Base-by-base conservation (phyloP, 2,113 vertebrate species). In the Steatornis caripensis region DNA sequence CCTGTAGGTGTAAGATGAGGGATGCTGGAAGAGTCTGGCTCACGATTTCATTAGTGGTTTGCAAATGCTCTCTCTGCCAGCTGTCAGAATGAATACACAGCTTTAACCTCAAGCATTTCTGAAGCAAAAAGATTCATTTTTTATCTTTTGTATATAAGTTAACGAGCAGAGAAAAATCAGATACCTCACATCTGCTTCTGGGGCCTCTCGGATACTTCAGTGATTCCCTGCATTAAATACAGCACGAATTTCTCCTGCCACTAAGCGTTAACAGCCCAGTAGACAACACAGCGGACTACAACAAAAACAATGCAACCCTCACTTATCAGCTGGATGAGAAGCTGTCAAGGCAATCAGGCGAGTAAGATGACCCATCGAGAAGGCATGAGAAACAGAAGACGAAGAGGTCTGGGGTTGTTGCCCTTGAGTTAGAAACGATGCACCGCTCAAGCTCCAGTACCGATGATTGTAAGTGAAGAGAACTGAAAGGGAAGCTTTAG, bases 141-240 rank as follows among this genome's bases (percentile, higher is more conserved):
- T 95, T 81, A 49, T 55, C 79, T 94, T 82, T 26, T 43, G 37
- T 86, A 41, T 29, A 1, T 20, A 48, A 93, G 89, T 90, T 79
- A 95, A 95, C 87, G 92, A 94, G 91, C 91, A 81, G 93, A 93
- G 79, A 90, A 95, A 95, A 88, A 93, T 95, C 93, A 66, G 62
- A 70, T 36, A 37, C 48, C 76, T 86, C 93, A 36, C 69, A 89
- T 84, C 86, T 95, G 89, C 72, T 93, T 69, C 77, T 70, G 86
- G 48, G 76, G 69, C 36, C 49, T 90, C 83, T 18, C 61, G 58
- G 85, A 80, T 55, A 86, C 54, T 90, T 84, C 58, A 70, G 1
- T 8, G 75, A 84, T 61, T 83, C 88, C 70, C 71, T 41, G 85
- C 22, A 4, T 69, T 32, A 74, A 37, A 66, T 9, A 4, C 30